Conservation (phyloP, 2,888 invertebrate genomes). For the Blomia tropicalis region DNA sequence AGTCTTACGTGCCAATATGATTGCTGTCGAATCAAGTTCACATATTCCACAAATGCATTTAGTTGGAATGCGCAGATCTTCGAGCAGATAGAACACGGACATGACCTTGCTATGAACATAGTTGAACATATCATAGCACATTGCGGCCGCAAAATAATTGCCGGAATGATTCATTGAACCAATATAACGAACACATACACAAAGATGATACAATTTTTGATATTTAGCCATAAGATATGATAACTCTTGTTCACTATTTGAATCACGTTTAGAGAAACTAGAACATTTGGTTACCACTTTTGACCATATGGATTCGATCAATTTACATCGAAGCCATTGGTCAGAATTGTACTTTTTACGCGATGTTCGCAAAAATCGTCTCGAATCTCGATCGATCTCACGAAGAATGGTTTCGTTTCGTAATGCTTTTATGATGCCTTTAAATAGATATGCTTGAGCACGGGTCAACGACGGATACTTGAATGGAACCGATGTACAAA, state of each 20-base stretch:
- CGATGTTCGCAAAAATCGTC: neutral
- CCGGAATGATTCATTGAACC: neutral
- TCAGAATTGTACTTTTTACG: neutral
- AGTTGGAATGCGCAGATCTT: neutral
- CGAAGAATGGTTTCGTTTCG: neutral
- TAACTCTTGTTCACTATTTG: neutral
- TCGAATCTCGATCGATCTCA: neutral
- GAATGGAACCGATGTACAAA: too few species aligned
- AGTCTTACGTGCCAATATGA: neutral
- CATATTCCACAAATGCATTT: neutral
- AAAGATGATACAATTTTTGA: neutral
- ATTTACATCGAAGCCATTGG: neutral
- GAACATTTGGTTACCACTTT: neutral
- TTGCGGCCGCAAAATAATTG: neutral
- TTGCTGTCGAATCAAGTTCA: neutral
- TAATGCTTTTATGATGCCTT: neutral
- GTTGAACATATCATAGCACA: neutral
- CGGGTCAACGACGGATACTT: neutral
- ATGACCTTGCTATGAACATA: constrained; percentile 1
- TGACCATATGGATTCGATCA: neutral
- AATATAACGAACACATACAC: neutral
- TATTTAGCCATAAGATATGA: neutral
- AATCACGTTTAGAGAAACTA: neutral
- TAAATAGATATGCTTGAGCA: neutral
- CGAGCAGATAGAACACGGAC: neutral